phyloP scores from a whole-genome alignment of 1,140 invertebrate genomes.

The Steinernema feltiae region DNA sequence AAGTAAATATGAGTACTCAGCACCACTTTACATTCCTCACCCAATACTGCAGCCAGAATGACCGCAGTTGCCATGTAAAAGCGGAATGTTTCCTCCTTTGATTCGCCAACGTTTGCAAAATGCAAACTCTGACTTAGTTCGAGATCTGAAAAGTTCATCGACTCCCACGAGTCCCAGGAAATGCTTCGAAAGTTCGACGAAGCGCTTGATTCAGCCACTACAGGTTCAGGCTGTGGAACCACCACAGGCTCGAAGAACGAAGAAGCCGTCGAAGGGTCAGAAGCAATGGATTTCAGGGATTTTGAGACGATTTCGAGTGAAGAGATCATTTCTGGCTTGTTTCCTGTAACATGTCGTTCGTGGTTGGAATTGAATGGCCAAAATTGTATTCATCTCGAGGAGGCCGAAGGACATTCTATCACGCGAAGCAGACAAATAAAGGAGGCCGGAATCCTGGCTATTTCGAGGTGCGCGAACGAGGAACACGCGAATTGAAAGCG shows the following conservation, averaged over 20 bases:
- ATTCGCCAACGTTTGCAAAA: constrained; percentile 18
- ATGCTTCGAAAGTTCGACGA: background rate
- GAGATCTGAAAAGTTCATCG: constrained; percentile 28
- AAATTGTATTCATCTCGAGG: too few species aligned
- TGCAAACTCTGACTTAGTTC: constrained; percentile 16
- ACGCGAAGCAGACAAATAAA: too few species aligned
- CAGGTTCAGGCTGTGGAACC: background rate
- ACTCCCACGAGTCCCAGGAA: background rate
- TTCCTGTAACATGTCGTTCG: too few species aligned
- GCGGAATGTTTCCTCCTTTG: constrained; percentile 22
- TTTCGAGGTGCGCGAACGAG: too few species aligned
- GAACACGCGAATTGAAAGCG: too few species aligned
- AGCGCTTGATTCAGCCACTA: background rate
- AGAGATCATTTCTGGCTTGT: too few species aligned
- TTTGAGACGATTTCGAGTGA: background rate
- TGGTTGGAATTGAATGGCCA: too few species aligned
- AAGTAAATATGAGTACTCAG: background rate
- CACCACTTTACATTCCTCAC: constrained; percentile 16
- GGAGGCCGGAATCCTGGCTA: too few species aligned
- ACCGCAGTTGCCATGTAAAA: constrained; percentile 23
- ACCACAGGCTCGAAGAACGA: background rate
- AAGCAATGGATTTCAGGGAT: background rate
- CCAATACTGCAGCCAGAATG: constrained; percentile 23
- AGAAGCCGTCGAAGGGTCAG: background rate
- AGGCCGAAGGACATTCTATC: too few species aligned